Conservation (phyloP, 2,888 invertebrate genomes). For the Trileptium ribeirensis region DNA sequence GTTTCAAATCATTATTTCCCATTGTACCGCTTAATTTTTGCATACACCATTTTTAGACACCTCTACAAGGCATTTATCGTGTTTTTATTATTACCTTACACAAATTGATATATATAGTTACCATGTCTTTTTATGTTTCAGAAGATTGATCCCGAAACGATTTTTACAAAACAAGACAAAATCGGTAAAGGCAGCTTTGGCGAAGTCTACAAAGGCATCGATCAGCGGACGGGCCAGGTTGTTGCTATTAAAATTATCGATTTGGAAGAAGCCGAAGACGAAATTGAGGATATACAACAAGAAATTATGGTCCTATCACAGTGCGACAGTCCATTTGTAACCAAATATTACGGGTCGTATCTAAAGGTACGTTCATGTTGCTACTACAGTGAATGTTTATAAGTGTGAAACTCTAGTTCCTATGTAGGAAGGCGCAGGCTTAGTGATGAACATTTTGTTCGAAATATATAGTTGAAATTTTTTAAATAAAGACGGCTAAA, state of each 20-base stretch:
- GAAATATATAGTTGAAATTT: background rate
- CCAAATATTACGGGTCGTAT: conserved; percentile 98
- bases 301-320: conserved; percentile 98
- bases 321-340: conserved; percentile 97
- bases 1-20: too few species aligned
- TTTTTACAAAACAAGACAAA: conserved; percentile 84
- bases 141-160: conserved; percentile 78
- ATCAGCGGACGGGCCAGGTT: conserved; percentile 90
- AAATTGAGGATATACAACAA: conserved; percentile 99
- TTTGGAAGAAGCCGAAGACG: conserved; percentile 99
- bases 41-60: too few species aligned
- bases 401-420: background rate
- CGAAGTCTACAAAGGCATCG: conserved; percentile 87
- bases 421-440: background rate
- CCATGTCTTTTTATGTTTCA: too few species aligned
- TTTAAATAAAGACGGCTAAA: conserved; percentile 43
- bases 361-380: conserved; percentile 90
- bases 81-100: too few species aligned
- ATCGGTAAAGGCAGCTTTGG: conserved; percentile 52
- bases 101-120: too few species aligned
- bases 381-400: too few species aligned
- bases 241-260: conserved; percentile 99
- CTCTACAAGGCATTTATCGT: too few species aligned
- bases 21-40: too few species aligned
- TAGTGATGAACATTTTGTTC: background rate